phyloP scores from a whole-genome alignment of 2,888 invertebrate species.

The Mellilla xanthometata region DNA sequence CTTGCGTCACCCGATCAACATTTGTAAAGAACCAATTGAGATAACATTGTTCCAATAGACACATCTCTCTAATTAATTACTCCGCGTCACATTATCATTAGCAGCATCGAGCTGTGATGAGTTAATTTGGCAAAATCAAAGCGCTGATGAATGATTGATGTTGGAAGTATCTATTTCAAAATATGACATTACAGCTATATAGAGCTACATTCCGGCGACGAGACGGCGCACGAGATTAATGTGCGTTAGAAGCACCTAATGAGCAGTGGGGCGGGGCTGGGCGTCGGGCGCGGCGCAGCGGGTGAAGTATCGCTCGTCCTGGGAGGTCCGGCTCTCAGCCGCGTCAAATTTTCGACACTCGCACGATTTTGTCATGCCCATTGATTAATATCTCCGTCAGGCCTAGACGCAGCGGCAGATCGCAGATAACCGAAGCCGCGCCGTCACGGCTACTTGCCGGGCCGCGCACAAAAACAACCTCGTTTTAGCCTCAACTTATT shows the following conservation, averaged over 20 bases:
- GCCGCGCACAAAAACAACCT: constrained; percentile 34
- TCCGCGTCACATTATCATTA: constrained; percentile 8
- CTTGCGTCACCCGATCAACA: constrained; percentile 4
- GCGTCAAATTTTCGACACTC: constrained; percentile 77
- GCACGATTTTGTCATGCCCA: constrained; percentile 77
- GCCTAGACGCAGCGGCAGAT: constrained; percentile 51
- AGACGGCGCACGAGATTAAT: constrained; percentile 63
- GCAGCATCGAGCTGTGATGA: constrained; percentile 9
- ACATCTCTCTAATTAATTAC: constrained; percentile 11
- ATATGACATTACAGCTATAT: constrained; percentile 20
- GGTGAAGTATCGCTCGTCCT: constrained; percentile 76
- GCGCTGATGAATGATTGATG: constrained; percentile 9
- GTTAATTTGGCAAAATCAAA: constrained; percentile 12
- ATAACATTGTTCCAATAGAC: constrained; percentile 17
- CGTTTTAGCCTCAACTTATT: too few species aligned
- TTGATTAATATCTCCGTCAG: constrained; percentile 70
- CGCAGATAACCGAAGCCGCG: constrained; percentile 49
- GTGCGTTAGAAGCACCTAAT: constrained; percentile 74
- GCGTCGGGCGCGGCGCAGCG: constrained; percentile 56
- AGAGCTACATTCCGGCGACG: constrained; percentile 37
- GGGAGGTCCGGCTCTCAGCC: constrained; percentile 68
- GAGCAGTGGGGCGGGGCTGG: constrained; percentile 69
- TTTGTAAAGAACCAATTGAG: constrained; percentile 16
- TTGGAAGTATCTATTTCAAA: constrained; percentile 7
- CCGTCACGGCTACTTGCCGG: constrained; percentile 23